Conservation (phyloP, 2,113 vertebrate genomes). For the Puffinus mauretanicus region DNA sequence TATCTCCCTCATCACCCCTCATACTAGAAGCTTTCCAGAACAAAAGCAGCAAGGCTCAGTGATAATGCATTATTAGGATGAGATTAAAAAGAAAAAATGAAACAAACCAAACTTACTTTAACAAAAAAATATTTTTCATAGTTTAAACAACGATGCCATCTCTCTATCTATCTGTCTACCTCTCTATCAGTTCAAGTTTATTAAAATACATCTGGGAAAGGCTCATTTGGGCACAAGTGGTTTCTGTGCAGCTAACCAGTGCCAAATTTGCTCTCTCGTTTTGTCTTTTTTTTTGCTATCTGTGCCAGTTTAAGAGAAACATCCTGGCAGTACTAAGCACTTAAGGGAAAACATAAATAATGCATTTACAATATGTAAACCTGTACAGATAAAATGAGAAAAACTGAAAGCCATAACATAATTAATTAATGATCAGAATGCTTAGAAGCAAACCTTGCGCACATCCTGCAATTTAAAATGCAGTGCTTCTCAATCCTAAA, state of each 20-base stretch:
- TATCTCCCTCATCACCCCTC: background rate
- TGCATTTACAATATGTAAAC: constrained; percentile 55
- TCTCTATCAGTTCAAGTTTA: background rate
- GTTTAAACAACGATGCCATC: background rate
- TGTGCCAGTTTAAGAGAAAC: constrained; percentile 42
- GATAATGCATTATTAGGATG: background rate
- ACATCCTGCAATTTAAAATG: constrained; percentile 15
- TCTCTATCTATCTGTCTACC: background rate
- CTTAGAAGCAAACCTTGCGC: constrained; percentile 30
- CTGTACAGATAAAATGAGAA: constrained; percentile 48
- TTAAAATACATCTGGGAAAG: background rate
- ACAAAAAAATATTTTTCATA: background rate
- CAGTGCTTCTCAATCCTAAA: background rate
- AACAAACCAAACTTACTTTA: background rate
- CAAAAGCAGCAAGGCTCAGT: background rate
- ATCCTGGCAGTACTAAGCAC: constrained; percentile 45
- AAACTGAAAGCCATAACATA: constrained; percentile 52
- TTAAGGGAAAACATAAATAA: constrained; percentile 58
- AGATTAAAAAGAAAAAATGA: background rate
- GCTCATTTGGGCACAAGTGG: background rate
- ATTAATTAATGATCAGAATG: constrained; percentile 65
- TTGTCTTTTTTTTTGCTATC: constrained; percentile 29
- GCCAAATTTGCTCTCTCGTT: constrained; percentile 14
- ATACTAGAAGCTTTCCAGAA: background rate
- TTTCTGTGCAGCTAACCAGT: constrained; percentile 1